Evolutionary conservation across 2,888 invertebrate genomes (phyloP).

Genomic region (Epirrhoe alternata): DNA sequence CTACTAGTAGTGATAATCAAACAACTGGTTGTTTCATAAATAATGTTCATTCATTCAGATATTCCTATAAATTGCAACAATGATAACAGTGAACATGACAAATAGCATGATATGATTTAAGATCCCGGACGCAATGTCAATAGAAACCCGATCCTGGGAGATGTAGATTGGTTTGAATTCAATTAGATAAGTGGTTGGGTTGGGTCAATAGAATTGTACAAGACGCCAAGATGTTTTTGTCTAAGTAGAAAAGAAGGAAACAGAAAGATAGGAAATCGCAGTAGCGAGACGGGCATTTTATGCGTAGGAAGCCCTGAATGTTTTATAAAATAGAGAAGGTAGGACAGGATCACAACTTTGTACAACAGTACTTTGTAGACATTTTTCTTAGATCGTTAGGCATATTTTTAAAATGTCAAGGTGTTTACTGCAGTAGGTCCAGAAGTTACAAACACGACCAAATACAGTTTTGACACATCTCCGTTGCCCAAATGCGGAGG

Average conservation of each 20-base stretch:
- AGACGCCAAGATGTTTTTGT: neutral
- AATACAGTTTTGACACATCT: no score
- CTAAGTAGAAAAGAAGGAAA: neutral
- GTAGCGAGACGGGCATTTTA: no score
- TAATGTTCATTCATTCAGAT: constrained; percentile 12
- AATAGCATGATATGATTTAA: constrained; percentile 25
- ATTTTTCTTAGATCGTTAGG: no score
- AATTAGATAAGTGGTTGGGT: constrained; percentile 63
- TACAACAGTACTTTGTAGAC: no score
- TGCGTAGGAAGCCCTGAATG: no score
- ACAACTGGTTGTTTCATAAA: neutral
- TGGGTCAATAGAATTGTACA: constrained; percentile 62
- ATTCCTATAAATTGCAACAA: constrained; percentile 10
- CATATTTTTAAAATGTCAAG: no score
- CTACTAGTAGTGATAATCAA: neutral
- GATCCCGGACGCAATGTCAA: neutral
- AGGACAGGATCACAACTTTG: no score
- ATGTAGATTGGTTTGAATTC: constrained; percentile 40
- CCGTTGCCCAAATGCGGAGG: no score
- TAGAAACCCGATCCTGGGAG: constrained; percentile 23
- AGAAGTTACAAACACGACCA: no score
- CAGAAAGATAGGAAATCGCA: no score
- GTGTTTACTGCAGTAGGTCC: no score
- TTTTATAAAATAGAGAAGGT: no score
- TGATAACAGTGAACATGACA: constrained; percentile 23